phyloP scores from a whole-genome alignment of 2,113 vertebrate species.

The Vulpes lagopus region DNA sequence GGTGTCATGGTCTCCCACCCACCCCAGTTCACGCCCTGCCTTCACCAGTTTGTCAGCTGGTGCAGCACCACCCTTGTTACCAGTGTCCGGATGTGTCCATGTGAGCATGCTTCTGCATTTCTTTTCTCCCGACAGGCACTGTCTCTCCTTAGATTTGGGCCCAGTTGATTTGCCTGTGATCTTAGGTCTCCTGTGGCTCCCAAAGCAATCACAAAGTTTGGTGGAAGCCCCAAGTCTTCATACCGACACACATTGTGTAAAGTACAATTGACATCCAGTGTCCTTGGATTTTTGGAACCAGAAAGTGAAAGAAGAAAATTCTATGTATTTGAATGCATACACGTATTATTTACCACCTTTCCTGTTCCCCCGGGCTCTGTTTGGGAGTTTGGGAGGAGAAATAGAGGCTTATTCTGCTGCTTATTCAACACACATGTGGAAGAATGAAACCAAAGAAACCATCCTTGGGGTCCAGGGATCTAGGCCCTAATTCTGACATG shows the following conservation, averaged over 20 bases:
- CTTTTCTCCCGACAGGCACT: neutral
- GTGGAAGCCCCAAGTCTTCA: neutral
- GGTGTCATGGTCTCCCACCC: rapidly evolving
- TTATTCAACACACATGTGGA: neutral
- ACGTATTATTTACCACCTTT: neutral
- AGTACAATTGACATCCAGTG: neutral
- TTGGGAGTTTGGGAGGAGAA: neutral
- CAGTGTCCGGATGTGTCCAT: neutral
- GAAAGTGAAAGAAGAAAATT: neutral
- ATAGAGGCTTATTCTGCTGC: neutral
- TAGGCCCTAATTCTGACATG: neutral
- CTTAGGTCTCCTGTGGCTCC: neutral
- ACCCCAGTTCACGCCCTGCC: neutral
- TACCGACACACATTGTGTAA: neutral
- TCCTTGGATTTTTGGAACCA: neutral
- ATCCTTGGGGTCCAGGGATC: neutral
- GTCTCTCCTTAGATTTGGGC: neutral
- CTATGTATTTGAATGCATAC: neutral
- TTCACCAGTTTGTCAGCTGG: neutral
- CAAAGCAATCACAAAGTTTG: neutral
- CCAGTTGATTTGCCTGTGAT: neutral
- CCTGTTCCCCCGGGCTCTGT: neutral
- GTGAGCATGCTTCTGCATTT: neutral
- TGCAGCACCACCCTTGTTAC: neutral
- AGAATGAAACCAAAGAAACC: neutral